Base-by-base conservation (phyloP, 2,797 vertebrate genomes). In the Mus spretus region DNA sequence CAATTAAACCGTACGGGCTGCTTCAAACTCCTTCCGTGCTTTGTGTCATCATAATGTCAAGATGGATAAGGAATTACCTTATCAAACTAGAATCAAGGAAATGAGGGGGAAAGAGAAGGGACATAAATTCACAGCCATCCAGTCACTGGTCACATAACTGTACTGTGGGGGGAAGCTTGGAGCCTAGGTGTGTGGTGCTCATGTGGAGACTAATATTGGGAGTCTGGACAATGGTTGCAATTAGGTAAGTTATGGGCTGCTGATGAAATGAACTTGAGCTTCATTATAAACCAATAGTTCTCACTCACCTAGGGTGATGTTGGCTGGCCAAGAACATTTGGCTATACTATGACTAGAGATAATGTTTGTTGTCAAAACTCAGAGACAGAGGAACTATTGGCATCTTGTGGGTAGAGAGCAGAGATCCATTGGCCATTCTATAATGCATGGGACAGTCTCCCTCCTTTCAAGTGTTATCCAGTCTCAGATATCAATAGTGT, bases 31-130 rank as follows among this genome's bases (percentile, higher is more conserved):
- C 34, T 55, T 55, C 1, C 4, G 0, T n/a, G 81, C 75, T 91
- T 14, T 28, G 40, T 47, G 40, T 47, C 53, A 13, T 84, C 61
- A 28, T 50, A 26, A 34, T 0, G 8, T 74, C 95, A 74, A 10
- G 72, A 84, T 31, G 24, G 55, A 74, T 87, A 78, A 95, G 55
- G 70, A 72, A 15, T 93, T 74, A 55, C 75, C 72, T 89, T 75
- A 8, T 47, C 81, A 72, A 13, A 78, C 34, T 44, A 44, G 63
- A n/a, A 47, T 61, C 44, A 89, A 37, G 59, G 75, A 24, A 22
- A 79, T 11, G 37, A 17, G 34, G 28, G 19, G 26, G 15, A 28
- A 37, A 44, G 55, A 47, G 79, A 61, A 15, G 31, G 24, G 50
- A 15, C 26, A 75, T 80, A 13, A 22, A 1, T 34, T 20, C 34